Conservation (phyloP, 2,888 invertebrate genomes). For the Agrotis segetum region DNA sequence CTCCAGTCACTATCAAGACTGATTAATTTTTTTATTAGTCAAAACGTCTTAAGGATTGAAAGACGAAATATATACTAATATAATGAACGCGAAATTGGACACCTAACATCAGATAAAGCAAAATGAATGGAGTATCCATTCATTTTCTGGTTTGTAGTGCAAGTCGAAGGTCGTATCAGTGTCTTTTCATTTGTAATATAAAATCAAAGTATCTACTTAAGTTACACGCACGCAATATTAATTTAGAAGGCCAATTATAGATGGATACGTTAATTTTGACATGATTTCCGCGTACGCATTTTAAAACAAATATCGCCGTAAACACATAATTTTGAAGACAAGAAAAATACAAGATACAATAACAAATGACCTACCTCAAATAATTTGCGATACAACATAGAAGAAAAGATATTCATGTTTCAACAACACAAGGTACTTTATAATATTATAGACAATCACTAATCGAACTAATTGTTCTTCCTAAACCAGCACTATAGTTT, state of each 20-base stretch:
- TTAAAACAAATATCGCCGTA: background rate
- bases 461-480: background rate
- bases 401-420: background rate
- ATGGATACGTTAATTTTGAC: slow-evolving; percentile 12
- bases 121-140: slow-evolving; percentile 12
- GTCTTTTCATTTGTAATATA: slow-evolving; percentile 22
- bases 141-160: slow-evolving; percentile 41
- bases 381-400: background rate
- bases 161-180: slow-evolving; percentile 36
- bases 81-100: slow-evolving; percentile 23
- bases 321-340: background rate
- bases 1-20: slow-evolving; percentile 32
- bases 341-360: background rate
- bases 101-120: slow-evolving; percentile 17
- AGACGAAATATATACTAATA: slow-evolving; percentile 38
- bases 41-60: slow-evolving; percentile 44
- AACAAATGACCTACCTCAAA: background rate
- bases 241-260: slow-evolving; percentile 25
- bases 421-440: no score
- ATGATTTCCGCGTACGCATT: slow-evolving; percentile 12
- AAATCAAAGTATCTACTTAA: slow-evolving; percentile 19
- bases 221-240: slow-evolving; percentile 5
- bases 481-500: background rate
- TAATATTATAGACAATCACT: background rate
- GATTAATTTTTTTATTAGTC: slow-evolving; percentile 33